These are phyloP conservation scores for Microcebus lehilahytsara DNA, from an alignment of 2,113 vertebrate genomes.

Conservation along the genomic window DNA sequence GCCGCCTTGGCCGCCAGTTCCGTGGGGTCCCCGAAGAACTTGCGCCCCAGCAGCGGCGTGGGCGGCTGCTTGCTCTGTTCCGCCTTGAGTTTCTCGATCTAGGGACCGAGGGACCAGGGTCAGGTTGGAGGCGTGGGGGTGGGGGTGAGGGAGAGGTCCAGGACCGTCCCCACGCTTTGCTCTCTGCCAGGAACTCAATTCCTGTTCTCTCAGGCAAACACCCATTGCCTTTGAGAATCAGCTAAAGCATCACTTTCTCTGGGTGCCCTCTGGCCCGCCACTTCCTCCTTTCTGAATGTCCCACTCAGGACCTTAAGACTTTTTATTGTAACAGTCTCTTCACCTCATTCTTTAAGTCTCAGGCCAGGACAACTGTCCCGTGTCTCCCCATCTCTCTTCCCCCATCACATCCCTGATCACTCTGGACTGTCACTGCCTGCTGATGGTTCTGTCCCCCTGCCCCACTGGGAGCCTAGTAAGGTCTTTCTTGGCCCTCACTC, in stretches of 20 bases:
- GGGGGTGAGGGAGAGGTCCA: no score
- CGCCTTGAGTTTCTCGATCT: conserved; percentile 94
- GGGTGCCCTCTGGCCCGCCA: neutral
- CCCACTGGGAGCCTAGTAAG: neutral
- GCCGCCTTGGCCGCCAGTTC: conserved; percentile 85
- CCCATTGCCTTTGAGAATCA: neutral
- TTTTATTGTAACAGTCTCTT: neutral
- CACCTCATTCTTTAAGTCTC: neutral
- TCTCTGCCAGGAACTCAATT: neutral
- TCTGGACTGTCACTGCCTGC: neutral
- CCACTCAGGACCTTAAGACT: neutral
- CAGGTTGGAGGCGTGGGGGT: neutral
- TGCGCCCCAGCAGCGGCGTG: conserved; percentile 92
- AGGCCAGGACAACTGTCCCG: neutral
- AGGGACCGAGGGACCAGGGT: neutral
- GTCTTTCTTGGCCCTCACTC: neutral
- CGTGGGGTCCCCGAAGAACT: conserved; percentile 91
- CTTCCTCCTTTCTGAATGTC: neutral
- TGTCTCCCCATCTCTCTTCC: no score
- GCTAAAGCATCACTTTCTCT: neutral
- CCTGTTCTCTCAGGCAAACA: neutral
- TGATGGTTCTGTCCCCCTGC: neutral
- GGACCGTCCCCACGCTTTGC: neutral
- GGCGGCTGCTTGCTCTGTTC: conserved; percentile 93
- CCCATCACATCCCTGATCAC: neutral